Evolutionary conservation across 2,113 vertebrate genomes (phyloP), one percentile per base, ranked within the genome.

Genomic region (Heliornis fulica): DNA sequence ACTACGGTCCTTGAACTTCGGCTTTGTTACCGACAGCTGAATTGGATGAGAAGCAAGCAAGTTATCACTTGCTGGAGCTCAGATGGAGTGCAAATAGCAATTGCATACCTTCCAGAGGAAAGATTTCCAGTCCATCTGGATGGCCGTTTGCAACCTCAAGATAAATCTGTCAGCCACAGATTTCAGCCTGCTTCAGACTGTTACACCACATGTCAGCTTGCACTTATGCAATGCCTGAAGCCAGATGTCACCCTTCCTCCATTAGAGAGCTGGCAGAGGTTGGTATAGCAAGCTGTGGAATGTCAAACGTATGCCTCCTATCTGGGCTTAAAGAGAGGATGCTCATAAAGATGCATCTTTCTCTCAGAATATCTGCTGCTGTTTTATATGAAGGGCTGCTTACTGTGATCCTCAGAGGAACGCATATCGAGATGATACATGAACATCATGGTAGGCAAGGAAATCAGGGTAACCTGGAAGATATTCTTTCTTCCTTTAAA

Each of bases 81-180:
- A 74, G 71, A 56, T 48, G 45, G 84, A 53, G 70, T 89, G 72
- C 81, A 95, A 84, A 91, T 51, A 94, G 65, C 25, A 87, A 36
- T 82, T 70, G 43, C 69, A 60, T 71, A 40, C 74, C 65, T 95
- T 95, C 90, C 81, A 96, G 92, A 89, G 81, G 43, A 93, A 61
- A 87, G 61, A 74, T 81, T 95, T 94, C 84, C 81, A 95, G 84
- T 93, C 96, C 92, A 87, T 94, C 93, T 95, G 93, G 96, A 89
- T 2, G 0, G 74, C 95, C 90, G 94, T 97, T 77, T 95, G 89
- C 82, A 96, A 84, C 60, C 87, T 70, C 43, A 41, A 89, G 93
- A 95, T 68, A 94, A 94, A 93, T 91, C 95, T 95, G 92, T 94
- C 84, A 82, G 78, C 87, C 48, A 36, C 90, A 94, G 81, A 89